phyloP scores from a whole-genome alignment of 92 coral and sea anemone genomes.

The Galaxea fascicularis region DNA sequence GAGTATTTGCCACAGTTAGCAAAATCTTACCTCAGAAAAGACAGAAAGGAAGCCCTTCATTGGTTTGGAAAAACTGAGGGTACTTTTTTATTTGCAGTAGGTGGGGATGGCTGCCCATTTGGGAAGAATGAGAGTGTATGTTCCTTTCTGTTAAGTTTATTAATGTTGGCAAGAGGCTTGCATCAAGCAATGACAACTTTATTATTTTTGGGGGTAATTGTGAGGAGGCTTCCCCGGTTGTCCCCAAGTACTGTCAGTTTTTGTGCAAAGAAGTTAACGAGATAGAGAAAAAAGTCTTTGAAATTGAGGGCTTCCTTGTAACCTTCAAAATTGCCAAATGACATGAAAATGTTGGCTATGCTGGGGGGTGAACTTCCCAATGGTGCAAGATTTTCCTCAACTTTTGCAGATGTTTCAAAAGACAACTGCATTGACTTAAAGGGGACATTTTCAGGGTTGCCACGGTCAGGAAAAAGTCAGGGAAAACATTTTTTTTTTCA shows the following conservation, averaged over 20 bases:
- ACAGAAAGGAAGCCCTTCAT: slow-evolving; percentile 56
- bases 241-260: slow-evolving; percentile 29
- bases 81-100: slow-evolving; percentile 68
- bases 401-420: too few relatives aligned
- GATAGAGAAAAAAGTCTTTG: slow-evolving; percentile 50
- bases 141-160: slow-evolving; percentile 70
- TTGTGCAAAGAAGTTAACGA: slow-evolving; percentile 52
- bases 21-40: slow-evolving; percentile 51
- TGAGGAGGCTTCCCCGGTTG: slow-evolving; percentile 41
- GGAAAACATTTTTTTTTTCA: too few relatives aligned
- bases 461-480: too few relatives aligned
- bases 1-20: slow-evolving; percentile 67
- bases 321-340: slow-evolving; percentile 52
- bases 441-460: too few relatives aligned
- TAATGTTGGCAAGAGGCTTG: slow-evolving; percentile 62
- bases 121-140: slow-evolving; percentile 76
- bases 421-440: too few relatives aligned
- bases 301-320: slow-evolving; percentile 55
- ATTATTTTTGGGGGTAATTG: slow-evolving; percentile 59
- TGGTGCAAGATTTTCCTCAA: too few relatives aligned
- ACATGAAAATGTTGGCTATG: slow-evolving; percentile 53
- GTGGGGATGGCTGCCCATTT: slow-evolving; percentile 79
- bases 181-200: slow-evolving; percentile 57
- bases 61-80: slow-evolving; percentile 79
- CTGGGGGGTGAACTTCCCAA: too few relatives aligned